A percentile compares a stretch with the other conserved stretches of the same genome.
Conservation (phyloP, 2,888 invertebrate species). For the Leptodirus hochenwartii region DNA sequence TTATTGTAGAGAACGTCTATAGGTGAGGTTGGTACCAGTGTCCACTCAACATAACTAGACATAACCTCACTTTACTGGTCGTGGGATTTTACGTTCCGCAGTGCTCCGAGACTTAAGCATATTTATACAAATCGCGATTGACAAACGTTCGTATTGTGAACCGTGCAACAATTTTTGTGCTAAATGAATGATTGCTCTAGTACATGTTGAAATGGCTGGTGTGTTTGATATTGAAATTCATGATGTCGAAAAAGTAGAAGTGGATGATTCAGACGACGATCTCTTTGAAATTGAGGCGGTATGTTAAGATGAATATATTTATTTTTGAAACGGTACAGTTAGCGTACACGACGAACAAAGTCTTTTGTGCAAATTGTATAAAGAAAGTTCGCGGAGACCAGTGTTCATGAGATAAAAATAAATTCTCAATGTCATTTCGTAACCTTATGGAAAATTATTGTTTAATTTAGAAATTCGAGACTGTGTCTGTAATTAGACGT, state of each 20-base stretch:
- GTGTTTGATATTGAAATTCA: conserved; percentile 87
- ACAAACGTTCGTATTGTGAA: too few relatives aligned
- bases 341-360: not conserved
- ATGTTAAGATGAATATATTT: conserved; percentile 23
- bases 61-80: too few relatives aligned
- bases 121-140: too few relatives aligned
- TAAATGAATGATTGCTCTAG: too few relatives aligned
- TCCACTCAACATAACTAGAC: too few relatives aligned
- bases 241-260: conserved; percentile 41
- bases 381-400: too few relatives aligned
- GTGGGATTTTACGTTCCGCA: too few relatives aligned
- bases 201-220: conserved; percentile 76
- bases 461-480: not conserved
- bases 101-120: too few relatives aligned
- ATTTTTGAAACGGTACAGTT: not conserved
- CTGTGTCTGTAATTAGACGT: too few relatives aligned
- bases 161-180: too few relatives aligned
- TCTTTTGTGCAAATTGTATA: not conserved
- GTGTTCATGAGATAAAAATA: conserved; percentile 6
- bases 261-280: conserved; percentile 67
- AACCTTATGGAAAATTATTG: not conserved
- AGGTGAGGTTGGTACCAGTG: too few relatives aligned
- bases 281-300: conserved; percentile 78
- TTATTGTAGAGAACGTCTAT: too few relatives aligned
- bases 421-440: conserved; percentile 8